Evolutionary conservation across 2,113 vertebrate species (phyloP).

Genomic region (Sapajus apella): DNA sequence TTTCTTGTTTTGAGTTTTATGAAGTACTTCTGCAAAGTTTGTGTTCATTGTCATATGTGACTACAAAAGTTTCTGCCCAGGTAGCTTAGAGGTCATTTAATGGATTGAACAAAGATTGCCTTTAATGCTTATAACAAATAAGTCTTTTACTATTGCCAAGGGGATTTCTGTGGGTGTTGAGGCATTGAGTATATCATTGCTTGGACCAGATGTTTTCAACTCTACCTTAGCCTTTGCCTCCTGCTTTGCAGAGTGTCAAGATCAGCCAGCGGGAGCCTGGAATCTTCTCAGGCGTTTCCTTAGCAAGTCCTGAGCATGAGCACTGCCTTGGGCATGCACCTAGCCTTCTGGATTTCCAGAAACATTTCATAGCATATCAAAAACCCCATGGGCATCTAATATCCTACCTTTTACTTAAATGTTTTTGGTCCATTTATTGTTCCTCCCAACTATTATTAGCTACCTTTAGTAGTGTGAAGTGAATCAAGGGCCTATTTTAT

Average conservation of each 20-base stretch:
- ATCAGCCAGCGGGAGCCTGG: background rate
- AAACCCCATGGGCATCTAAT: background rate
- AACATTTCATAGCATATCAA: background rate
- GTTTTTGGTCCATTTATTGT: background rate
- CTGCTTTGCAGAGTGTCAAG: background rate
- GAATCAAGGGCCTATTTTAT: background rate
- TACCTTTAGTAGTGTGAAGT: background rate
- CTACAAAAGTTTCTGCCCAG: background rate
- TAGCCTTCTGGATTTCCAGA: background rate
- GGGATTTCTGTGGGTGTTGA: too few relatives aligned
- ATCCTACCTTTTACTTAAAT: background rate
- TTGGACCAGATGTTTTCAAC: too few relatives aligned
- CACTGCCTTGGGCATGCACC: background rate
- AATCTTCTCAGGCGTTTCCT: background rate
- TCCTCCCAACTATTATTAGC: background rate
- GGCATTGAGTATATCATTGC: background rate
- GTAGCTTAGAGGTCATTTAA: background rate
- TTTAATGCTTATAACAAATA: background rate
- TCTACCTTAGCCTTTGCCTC: background rate
- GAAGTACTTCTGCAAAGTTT: background rate
- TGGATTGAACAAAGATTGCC: background rate
- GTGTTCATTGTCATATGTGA: background rate
- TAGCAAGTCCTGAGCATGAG: background rate
- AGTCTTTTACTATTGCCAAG: background rate
- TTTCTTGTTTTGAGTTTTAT: background rate